Percentiles rank a stretch among this genome's conserved stretches.
These are phyloP conservation scores for Phalacrocorax brasilianus DNA, from an alignment of 2,113 vertebrate genomes.

Conservation along the genomic window DNA sequence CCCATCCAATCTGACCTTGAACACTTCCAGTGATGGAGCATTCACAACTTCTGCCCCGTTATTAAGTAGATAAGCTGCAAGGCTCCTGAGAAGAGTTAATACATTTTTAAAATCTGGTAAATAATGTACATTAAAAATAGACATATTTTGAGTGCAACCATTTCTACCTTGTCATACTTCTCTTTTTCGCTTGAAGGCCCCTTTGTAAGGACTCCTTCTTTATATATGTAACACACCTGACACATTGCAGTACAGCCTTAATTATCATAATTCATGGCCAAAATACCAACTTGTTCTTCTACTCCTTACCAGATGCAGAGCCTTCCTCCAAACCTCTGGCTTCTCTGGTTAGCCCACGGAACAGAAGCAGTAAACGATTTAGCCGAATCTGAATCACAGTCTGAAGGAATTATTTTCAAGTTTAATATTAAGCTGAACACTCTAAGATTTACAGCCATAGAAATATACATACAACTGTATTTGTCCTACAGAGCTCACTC, in stretches of 20 bases:
- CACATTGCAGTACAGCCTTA: not conserved
- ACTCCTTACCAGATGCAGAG: constrained; percentile 32
- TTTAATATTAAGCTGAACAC: not conserved
- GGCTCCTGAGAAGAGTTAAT: not conserved
- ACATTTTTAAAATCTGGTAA: not conserved
- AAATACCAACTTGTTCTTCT: not conserved
- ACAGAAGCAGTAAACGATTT: constrained; percentile 67
- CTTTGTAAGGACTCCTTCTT: not conserved
- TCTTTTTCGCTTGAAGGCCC: not conserved
- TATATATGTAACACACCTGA: not conserved
- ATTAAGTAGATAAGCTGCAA: not conserved
- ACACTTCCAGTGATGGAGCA: not conserved
- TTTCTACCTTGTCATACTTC: not conserved
- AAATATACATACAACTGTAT: not conserved
- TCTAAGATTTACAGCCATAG: not conserved
- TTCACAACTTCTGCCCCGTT: not conserved
- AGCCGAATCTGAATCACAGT: constrained; percentile 77
- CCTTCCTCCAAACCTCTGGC: not conserved
- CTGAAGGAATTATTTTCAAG: constrained; percentile 58
- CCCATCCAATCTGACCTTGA: not conserved
- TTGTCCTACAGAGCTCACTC: not conserved
- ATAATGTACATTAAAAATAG: not conserved
- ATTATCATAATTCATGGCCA: not conserved
- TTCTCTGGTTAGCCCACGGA: constrained; percentile 63
- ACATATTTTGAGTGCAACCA: not conserved